These are phyloP conservation scores for Paragorgia papillata DNA, from an alignment of 92 coral and sea anemone genomes.

Conservation along the genomic window DNA sequence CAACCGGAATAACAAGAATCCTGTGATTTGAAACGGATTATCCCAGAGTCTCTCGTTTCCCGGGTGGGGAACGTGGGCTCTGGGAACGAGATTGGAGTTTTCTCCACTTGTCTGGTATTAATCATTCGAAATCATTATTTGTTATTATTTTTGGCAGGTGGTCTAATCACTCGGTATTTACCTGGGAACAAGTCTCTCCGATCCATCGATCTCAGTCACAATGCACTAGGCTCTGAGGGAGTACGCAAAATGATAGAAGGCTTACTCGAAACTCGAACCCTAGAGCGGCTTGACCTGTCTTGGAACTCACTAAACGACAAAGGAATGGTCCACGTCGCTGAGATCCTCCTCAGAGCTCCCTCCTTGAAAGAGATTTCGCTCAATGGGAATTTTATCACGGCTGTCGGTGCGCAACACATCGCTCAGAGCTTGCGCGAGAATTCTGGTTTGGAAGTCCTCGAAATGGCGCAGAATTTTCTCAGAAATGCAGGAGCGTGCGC, in stretches of 20 bases:
- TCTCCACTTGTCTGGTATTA: too few relatives aligned
- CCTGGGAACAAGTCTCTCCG: background rate
- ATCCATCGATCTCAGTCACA: conserved; percentile 65
- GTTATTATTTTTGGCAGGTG: background rate
- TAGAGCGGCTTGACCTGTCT: conserved; percentile 76
- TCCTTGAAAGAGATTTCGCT: conserved; percentile 62
- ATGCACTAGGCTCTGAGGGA: conserved; percentile 71
- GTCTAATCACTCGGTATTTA: background rate
- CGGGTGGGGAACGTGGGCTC: too few relatives aligned
- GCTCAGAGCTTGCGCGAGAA: conserved; percentile 70
- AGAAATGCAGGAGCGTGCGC: conserved; percentile 72
- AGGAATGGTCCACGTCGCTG: conserved; percentile 72
- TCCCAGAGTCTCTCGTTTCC: too few relatives aligned
- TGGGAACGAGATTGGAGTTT: too few relatives aligned
- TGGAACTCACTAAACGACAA: conserved; percentile 85
- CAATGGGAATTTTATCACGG: conserved; percentile 80
- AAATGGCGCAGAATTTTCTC: conserved; percentile 78
- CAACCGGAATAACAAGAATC: too few relatives aligned
- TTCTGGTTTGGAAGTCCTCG: conserved; percentile 55
- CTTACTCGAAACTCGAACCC: conserved; percentile 54
- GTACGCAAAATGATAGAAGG: conserved; percentile 64
- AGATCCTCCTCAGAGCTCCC: conserved; percentile 53
- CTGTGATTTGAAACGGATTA: too few relatives aligned
- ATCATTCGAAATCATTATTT: too few relatives aligned
- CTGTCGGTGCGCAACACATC: conserved; percentile 67